A percentile compares a stretch with the other conserved stretches of the same genome.
Conservation (phyloP, 2,888 invertebrate species). For the Yponomeuta sedellus region DNA sequence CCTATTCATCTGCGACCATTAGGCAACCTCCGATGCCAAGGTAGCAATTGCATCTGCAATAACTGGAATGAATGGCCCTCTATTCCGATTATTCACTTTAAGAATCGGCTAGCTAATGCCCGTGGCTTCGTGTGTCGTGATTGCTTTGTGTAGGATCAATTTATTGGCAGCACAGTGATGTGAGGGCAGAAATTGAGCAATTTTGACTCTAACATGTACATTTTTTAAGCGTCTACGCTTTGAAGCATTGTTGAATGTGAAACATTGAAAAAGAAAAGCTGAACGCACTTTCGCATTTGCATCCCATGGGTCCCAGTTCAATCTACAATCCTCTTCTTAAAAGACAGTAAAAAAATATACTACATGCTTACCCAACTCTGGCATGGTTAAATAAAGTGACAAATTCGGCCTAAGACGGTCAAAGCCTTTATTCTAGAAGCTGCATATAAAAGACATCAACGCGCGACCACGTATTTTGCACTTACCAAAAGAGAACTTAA, state of each 20-base stretch:
- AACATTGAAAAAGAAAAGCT: too few relatives aligned
- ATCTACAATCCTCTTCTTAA: not conserved
- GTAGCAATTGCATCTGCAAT: constrained; percentile 1
- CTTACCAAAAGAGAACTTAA: too few relatives aligned
- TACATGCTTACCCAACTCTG: too few relatives aligned
- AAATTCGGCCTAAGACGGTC: too few relatives aligned
- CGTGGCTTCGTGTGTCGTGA: not conserved
- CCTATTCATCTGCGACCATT: not conserved
- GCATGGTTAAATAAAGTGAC: too few relatives aligned
- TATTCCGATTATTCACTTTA: not conserved
- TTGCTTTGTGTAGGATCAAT: not conserved
- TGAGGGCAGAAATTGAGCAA: not conserved
- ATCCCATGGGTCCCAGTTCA: not conserved
- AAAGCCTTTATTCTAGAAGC: too few relatives aligned
- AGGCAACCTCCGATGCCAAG: not conserved
- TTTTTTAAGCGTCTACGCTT: too few relatives aligned
- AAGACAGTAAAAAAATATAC: too few relatives aligned
- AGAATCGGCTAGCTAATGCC: not conserved
- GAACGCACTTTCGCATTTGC: too few relatives aligned
- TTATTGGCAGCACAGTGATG: not conserved
- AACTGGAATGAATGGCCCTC: not conserved
- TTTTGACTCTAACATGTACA: too few relatives aligned
- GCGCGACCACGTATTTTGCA: not conserved
- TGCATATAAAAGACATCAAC: constrained; percentile 12
- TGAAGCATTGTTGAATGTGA: too few relatives aligned